These are phyloP conservation scores for Gymnorhina tibicen DNA, from an alignment of 2,113 vertebrate species.

Conservation along the genomic window DNA sequence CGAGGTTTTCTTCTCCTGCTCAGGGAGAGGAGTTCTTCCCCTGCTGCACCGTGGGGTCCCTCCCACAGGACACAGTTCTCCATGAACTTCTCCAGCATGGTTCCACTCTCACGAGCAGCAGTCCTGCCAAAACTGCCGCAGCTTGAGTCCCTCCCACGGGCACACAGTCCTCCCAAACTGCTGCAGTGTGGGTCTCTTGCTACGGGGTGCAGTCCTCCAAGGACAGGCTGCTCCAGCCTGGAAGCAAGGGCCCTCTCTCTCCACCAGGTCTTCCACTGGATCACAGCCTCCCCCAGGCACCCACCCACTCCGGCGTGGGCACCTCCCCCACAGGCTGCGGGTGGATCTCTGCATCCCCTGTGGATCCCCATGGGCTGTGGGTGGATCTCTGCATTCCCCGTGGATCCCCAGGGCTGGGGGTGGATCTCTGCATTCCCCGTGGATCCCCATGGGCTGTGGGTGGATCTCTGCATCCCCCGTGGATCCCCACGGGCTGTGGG, in stretches of 20 bases:
- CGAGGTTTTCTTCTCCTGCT: rapidly evolving
- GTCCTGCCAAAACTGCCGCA: not conserved
- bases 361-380: not conserved
- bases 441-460: not conserved
- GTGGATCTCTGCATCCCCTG: not conserved
- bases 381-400: no score
- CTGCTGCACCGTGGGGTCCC: not conserved
- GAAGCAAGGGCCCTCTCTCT: not conserved
- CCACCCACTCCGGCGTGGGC: no score
- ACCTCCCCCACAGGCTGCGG: no score
- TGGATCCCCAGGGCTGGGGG: no score
- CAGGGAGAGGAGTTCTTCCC: not conserved
- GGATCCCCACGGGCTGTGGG: not conserved
- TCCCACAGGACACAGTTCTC: not conserved
- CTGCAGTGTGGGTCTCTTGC: rapidly evolving
- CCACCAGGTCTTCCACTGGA: not conserved
- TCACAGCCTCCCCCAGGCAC: not conserved
- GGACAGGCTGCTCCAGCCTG: not conserved
- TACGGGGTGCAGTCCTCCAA: not conserved
- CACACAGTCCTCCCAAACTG: not conserved
- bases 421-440: not conserved
- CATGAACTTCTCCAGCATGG: rapidly evolving
- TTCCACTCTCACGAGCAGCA: rapidly evolving
- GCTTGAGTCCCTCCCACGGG: rapidly evolving
- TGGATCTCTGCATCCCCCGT: no score